Evolutionary conservation across 2,797 vertebrate species (phyloP).

Genomic region (Leuciscus waleckii): DNA sequence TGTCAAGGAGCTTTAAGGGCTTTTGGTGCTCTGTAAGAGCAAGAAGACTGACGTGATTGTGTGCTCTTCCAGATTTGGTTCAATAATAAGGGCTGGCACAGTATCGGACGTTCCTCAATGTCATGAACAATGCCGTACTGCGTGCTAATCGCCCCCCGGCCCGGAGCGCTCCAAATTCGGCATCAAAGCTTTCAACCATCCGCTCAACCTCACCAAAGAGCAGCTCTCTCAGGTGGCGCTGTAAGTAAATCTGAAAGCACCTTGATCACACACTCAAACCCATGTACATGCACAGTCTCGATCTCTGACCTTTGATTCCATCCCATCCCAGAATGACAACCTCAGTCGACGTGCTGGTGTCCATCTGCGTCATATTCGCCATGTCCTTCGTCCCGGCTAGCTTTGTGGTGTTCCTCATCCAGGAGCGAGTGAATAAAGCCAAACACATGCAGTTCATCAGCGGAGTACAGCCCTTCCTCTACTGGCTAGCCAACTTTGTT

Average conservation of each 20-base stretch:
- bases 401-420: slow-evolving; percentile 98
- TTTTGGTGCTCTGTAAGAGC: neutral
- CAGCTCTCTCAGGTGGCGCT: slow-evolving; percentile 97
- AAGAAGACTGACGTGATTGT: neutral
- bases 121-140: slow-evolving; percentile 96
- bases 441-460: slow-evolving; percentile 98
- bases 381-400: slow-evolving; percentile 99
- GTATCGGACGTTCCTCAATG: slow-evolving; percentile 92
- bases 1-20: neutral
- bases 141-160: slow-evolving; percentile 81
- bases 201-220: slow-evolving; percentile 97
- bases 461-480: slow-evolving; percentile 94
- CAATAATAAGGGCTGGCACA: slow-evolving; percentile 99
- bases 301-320: neutral
- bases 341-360: slow-evolving; percentile 95
- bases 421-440: slow-evolving; percentile 96
- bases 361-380: slow-evolving; percentile 98
- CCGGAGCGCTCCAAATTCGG: slow-evolving; percentile 86
- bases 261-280: neutral
- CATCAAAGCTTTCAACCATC: slow-evolving; percentile 93
- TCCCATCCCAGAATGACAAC: slow-evolving; percentile 89
- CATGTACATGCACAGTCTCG: neutral
- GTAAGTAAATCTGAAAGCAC: slow-evolving; percentile 77
- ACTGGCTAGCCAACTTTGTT: slow-evolving; percentile 96
- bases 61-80: slow-evolving; percentile 91